phyloP scores from a whole-genome alignment of 2,888 invertebrate genomes.

The Baccha elongata region DNA sequence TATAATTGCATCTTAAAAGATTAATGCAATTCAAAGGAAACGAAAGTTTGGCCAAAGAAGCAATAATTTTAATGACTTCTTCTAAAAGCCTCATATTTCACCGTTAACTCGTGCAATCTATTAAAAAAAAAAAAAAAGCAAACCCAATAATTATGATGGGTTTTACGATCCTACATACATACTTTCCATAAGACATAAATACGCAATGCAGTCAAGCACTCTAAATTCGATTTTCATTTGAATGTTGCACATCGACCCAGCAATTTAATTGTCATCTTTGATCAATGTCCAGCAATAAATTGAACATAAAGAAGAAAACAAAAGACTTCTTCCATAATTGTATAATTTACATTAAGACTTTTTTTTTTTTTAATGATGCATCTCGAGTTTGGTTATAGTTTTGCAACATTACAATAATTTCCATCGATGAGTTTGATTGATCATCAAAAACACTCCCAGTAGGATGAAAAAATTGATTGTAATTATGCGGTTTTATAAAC shows the following conservation, averaged over 20 bases:
- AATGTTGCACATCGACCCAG: conserved; percentile 48
- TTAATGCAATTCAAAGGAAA: conserved; percentile 51
- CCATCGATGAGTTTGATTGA: conserved; percentile 59
- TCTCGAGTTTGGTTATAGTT: conserved; percentile 23
- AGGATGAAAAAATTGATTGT: conserved; percentile 56
- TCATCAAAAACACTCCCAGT: conserved; percentile 62
- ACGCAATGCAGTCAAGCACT: conserved; percentile 17
- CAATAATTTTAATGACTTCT: conserved; percentile 57
- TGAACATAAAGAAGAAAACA: neutral
- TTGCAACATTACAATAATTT: conserved; percentile 44
- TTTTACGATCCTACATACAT: neutral
- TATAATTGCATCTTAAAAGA: conserved; percentile 45
- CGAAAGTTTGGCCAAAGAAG: conserved; percentile 67
- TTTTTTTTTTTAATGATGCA: neutral
- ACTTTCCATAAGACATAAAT: neutral
- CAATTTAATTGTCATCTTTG: conserved; percentile 72
- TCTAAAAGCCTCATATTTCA: conserved; percentile 65
- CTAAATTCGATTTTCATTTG: conserved; percentile 31
- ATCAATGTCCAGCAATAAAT: conserved; percentile 64
- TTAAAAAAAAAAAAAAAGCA: neutral
- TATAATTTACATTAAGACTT: neutral
- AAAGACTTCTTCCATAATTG: neutral
- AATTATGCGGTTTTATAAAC: conserved; percentile 41
- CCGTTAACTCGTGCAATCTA: conserved; percentile 64
- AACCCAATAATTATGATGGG: conserved; percentile 57